Conservation (phyloP, 2,797 vertebrate species). For the Gymnopithys bicolor region DNA sequence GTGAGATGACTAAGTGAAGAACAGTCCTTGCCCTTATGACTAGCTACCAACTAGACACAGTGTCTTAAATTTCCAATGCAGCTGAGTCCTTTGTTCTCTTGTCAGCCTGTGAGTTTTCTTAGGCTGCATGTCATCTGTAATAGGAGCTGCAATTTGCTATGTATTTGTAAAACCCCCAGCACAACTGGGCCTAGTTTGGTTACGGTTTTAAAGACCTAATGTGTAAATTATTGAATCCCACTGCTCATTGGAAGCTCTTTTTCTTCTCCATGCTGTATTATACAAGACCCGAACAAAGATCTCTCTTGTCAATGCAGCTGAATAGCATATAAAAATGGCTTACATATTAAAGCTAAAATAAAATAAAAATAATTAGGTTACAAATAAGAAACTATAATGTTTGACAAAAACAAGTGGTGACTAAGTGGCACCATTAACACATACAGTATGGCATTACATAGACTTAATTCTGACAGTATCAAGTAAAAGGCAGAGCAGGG, state of each 20-base stretch:
- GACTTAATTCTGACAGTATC: background rate
- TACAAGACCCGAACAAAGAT: background rate
- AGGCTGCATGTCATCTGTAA: background rate
- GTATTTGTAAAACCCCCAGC: background rate
- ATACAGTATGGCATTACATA: background rate
- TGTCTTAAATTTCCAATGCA: background rate
- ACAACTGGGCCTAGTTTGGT: background rate
- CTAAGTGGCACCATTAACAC: slow-evolving; percentile 11
- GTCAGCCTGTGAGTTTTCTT: background rate
- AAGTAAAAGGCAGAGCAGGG: background rate
- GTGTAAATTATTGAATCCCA: background rate
- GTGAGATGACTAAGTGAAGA: background rate
- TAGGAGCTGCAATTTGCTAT: background rate
- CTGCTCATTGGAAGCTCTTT: background rate
- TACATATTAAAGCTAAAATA: slow-evolving; percentile 36
- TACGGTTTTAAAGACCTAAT: background rate
- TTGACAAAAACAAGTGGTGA: background rate
- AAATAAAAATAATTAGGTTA: background rate
- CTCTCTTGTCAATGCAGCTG: background rate
- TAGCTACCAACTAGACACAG: background rate
- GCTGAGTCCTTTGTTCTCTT: background rate
- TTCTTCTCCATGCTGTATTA: background rate
- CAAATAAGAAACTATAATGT: slow-evolving; percentile 26
- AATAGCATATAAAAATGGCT: slow-evolving; percentile 28
- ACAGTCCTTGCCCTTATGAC: background rate